Evolutionary conservation across 2,888 invertebrate genomes (phyloP).

Genomic region (Scrobipalpa atriplicella): DNA sequence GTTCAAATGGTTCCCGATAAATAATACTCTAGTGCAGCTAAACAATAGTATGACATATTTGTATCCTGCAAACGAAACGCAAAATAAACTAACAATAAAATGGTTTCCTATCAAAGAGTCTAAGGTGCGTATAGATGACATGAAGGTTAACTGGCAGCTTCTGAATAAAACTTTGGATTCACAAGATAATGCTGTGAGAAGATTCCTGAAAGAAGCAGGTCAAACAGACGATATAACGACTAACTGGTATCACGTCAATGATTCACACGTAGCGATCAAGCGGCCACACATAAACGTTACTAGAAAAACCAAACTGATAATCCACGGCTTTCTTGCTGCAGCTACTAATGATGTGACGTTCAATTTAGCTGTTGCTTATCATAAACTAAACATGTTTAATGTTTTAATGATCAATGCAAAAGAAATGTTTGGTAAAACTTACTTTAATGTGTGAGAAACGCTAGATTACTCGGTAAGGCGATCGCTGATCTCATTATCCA

Average conservation of each 20-base stretch:
- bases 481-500: conserved; percentile 3
- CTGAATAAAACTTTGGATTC: not conserved
- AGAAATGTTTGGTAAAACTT: not conserved
- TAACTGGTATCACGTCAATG: conserved; percentile 5
- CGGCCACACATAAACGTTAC: conserved; percentile 6
- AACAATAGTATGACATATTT: not conserved
- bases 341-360: not conserved
- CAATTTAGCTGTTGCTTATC: not conserved
- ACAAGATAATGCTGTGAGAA: not conserved
- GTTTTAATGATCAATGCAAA: not conserved
- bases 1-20: not conserved
- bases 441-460: not conserved
- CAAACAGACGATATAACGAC: not conserved
- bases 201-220: not conserved
- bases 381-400: not conserved
- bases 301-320: not conserved
- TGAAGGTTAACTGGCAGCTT: not conserved
- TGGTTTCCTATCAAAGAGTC: not conserved
- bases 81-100: not conserved
- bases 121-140: not conserved
- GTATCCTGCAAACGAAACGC: not conserved
- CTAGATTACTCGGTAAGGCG: not conserved
- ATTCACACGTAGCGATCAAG: not conserved
- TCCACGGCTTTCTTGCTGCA: not conserved
- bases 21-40: not conserved